These are phyloP conservation scores for Polypterus senegalus DNA, from an alignment of 2,113 vertebrate genomes.

Conservation along the genomic window DNA sequence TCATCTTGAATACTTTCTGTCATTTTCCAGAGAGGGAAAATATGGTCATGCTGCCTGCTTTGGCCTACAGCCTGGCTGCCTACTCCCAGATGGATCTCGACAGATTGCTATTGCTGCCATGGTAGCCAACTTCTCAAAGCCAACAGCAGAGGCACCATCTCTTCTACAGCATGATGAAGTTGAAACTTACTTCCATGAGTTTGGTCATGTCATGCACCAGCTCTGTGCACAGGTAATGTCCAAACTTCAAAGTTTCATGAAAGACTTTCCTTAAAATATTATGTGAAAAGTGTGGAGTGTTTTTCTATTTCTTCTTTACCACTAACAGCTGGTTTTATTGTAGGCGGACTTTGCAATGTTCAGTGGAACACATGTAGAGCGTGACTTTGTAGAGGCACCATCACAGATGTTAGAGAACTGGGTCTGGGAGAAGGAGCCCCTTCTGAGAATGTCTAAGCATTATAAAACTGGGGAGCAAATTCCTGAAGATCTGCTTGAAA, in stretches of 20 bases:
- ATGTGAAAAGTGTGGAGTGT: neutral
- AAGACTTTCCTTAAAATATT: neutral
- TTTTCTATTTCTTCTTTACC: neutral
- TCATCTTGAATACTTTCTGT: too few relatives aligned
- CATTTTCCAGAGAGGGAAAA: slow-evolving; percentile 71
- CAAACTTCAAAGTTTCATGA: neutral
- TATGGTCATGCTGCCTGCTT: slow-evolving; percentile 94
- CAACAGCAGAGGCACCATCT: slow-evolving; percentile 63
- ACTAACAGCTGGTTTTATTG: neutral
- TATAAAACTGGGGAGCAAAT: slow-evolving; percentile 60
- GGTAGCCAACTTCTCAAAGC: slow-evolving; percentile 97
- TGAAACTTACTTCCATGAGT: slow-evolving; percentile 96
- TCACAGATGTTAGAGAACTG: slow-evolving; percentile 98
- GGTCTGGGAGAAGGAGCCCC: slow-evolving; percentile 91
- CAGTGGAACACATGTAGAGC: slow-evolving; percentile 87
- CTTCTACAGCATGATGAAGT: slow-evolving; percentile 94
- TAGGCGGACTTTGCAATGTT: slow-evolving; percentile 95
- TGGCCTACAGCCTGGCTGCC: slow-evolving; percentile 85
- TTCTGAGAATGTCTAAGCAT: slow-evolving; percentile 83
- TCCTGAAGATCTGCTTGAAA: slow-evolving; percentile 73
- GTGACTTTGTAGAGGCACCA: slow-evolving; percentile 90
- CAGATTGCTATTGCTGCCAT: slow-evolving; percentile 85
- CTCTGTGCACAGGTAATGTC: slow-evolving; percentile 77
- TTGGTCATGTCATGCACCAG: slow-evolving; percentile 97
- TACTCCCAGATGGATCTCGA: slow-evolving; percentile 53